phyloP scores from a whole-genome alignment of 2,888 invertebrate genomes.

The Bruchidius siliquastri region DNA sequence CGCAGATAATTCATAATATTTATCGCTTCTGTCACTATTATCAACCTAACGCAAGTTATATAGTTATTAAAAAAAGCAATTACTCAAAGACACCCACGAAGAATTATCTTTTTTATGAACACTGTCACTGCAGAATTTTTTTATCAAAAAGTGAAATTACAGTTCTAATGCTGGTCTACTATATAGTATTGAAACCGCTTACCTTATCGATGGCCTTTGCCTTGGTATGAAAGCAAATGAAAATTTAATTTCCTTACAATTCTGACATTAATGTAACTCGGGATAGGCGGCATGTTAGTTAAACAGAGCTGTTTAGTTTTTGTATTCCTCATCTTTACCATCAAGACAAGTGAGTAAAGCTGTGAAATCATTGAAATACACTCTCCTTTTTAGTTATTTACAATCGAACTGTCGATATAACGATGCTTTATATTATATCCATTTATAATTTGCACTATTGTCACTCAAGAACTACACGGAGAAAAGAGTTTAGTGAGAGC shows the following conservation, averaged over 20 bases:
- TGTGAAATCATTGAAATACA: background rate
- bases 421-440: too few relatives aligned
- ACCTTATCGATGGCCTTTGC: background rate
- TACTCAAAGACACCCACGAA: too few relatives aligned
- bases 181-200: background rate
- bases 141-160: background rate
- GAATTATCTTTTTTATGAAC: too few relatives aligned
- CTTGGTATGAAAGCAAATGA: background rate
- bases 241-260: background rate
- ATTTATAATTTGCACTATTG: too few relatives aligned
- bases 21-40: too few relatives aligned
- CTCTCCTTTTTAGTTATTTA: too few relatives aligned
- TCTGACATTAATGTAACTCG: background rate
- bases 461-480: too few relatives aligned
- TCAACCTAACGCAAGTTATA: too few relatives aligned
- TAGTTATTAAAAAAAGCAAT: too few relatives aligned
- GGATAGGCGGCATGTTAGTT: background rate
- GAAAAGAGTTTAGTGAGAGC: too few relatives aligned
- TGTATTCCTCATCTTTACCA: background rate
- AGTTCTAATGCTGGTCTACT: background rate
- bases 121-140: background rate
- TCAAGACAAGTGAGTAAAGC: background rate
- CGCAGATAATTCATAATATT: too few relatives aligned
- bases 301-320: background rate
- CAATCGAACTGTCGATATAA: too few relatives aligned